These are phyloP conservation scores for Anguilla anguilla DNA, from an alignment of 2,797 vertebrate species.

Conservation along the genomic window DNA sequence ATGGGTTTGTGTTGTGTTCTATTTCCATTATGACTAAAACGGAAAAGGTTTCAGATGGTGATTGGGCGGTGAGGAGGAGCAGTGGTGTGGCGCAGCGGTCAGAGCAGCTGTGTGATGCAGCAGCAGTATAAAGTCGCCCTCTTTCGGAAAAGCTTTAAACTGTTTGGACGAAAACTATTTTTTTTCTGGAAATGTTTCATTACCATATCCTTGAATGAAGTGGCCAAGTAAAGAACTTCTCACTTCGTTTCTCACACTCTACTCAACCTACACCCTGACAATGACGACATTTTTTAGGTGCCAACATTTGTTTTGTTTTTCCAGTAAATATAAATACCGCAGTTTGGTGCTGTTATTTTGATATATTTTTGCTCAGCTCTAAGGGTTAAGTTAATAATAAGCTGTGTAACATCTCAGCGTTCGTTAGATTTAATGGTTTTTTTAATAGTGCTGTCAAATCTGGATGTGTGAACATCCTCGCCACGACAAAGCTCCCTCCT, in stretches of 20 bases:
- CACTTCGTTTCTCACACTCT: neutral
- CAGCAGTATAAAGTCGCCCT: conserved; percentile 2
- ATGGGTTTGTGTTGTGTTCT: neutral
- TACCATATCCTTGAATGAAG: neutral
- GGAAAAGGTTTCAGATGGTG: conserved; percentile 28
- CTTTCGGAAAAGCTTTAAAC: conserved; percentile 26
- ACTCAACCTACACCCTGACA: neutral
- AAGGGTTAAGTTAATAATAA: neutral
- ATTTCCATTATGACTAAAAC: conserved; percentile 16
- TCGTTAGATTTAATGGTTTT: neutral
- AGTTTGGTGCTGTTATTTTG: neutral
- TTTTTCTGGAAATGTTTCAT: neutral
- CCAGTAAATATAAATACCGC: neutral
- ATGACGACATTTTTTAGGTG: neutral
- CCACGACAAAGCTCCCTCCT: neutral
- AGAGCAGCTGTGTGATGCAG: neutral
- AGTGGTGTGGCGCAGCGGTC: neutral
- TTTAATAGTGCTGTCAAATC: neutral
- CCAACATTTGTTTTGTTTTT: neutral
- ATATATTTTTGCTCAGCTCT: neutral
- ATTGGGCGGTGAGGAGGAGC: conserved; percentile 21
- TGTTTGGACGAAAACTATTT: conserved; percentile 36
- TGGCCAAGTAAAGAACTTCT: neutral
- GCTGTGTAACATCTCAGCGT: neutral
- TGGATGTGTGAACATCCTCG: neutral